These are phyloP conservation scores for Archocentrus centrarchus DNA, from an alignment of 2,113 vertebrate species.

Conservation along the genomic window DNA sequence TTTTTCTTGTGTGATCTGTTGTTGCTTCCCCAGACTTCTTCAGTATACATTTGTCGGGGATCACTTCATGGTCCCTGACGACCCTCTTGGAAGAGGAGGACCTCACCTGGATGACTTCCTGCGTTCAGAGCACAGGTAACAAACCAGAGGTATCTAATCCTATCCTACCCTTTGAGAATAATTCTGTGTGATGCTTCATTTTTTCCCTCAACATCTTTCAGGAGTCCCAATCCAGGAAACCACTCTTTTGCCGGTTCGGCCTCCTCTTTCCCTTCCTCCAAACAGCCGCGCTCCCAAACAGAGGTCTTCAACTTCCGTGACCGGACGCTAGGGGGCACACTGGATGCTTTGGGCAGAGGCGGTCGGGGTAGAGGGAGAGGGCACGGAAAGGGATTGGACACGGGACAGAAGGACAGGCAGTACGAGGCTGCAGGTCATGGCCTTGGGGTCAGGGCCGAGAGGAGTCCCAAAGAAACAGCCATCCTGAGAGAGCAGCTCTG, in stretches of 20 bases:
- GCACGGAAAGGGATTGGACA: background rate
- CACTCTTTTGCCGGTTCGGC: conserved; percentile 68
- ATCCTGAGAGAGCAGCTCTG: conserved; percentile 78
- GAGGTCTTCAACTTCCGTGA: conserved; percentile 74
- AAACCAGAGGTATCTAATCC: background rate
- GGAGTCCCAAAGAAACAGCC: conserved; percentile 75
- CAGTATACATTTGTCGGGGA: conserved; percentile 90
- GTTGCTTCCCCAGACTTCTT: conserved; percentile 79
- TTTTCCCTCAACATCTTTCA: conserved; percentile 15
- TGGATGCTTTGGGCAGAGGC: background rate
- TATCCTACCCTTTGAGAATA: background rate
- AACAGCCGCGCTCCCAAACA: conserved; percentile 56
- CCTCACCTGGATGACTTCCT: conserved; percentile 88
- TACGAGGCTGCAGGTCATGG: background rate
- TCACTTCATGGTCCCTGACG: conserved; percentile 92
- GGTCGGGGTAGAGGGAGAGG: conserved; percentile 11
- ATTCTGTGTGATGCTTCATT: background rate
- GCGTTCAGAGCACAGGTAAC: conserved; percentile 75
- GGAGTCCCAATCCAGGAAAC: conserved; percentile 59
- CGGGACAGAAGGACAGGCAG: conserved; percentile 3
- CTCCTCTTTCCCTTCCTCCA: conserved; percentile 11
- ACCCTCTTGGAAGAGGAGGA: conserved; percentile 87
- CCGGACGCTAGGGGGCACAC: conserved; percentile 26
- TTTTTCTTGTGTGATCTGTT: background rate
- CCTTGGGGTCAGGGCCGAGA: background rate